Evolutionary conservation across 2,797 vertebrate species (phyloP).

Genomic region (Esox masquinongy): DNA sequence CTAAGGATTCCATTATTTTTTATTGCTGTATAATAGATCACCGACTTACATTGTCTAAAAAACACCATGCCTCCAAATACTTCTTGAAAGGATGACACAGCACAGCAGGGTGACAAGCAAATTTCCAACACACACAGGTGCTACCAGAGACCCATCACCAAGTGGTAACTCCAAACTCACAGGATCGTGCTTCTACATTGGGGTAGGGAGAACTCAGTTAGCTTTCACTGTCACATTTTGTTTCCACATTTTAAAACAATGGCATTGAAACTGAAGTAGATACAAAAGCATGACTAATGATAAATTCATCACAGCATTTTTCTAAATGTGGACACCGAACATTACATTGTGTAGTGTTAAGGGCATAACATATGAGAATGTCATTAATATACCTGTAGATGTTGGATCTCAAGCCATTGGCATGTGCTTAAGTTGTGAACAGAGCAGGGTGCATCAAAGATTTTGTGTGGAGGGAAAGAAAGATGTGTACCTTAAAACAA

Average conservation of each 20-base stretch:
- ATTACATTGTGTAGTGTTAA: neutral
- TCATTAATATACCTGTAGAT: slow-evolving; percentile 55
- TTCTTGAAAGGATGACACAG: slow-evolving; percentile 72
- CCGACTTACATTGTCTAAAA: slow-evolving; percentile 21
- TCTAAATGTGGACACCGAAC: neutral
- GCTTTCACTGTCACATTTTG: neutral
- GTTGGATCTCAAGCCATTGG: slow-evolving; percentile 69
- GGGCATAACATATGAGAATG: neutral
- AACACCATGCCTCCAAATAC: slow-evolving; percentile 76
- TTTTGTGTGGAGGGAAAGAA: slow-evolving; percentile 20
- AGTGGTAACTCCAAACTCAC: slow-evolving; percentile 79
- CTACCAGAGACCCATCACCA: slow-evolving; percentile 76
- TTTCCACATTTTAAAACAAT: neutral
- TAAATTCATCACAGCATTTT: neutral
- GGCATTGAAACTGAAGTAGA: neutral
- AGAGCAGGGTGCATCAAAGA: slow-evolving; percentile 69
- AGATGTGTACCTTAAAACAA: slow-evolving; percentile 51
- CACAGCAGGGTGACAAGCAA: slow-evolving; percentile 81
- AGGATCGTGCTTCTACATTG: slow-evolving; percentile 48
- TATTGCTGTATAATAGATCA: too few species aligned
- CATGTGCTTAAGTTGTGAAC: slow-evolving; percentile 67
- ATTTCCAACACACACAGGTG: slow-evolving; percentile 79
- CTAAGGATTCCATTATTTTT: neutral
- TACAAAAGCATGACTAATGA: neutral
- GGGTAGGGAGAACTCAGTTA: neutral